A percentile compares a stretch with the other conserved stretches of the same genome.
phyloP scores from a whole-genome alignment of 2,113 vertebrate genomes.

The Kobus ellipsiprymnus region DNA sequence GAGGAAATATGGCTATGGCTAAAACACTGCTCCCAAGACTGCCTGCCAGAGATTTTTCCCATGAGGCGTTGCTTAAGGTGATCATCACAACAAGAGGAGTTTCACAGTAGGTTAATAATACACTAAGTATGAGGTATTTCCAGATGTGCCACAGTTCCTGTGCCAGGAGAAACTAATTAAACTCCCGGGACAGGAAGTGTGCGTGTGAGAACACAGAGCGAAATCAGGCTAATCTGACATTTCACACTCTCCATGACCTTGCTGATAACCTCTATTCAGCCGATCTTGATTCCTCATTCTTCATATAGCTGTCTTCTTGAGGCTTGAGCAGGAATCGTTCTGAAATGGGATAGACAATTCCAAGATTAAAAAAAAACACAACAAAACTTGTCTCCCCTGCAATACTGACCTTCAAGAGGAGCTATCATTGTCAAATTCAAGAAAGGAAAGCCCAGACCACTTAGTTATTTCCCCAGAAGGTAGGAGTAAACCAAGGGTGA shows the following conservation, averaged over 20 bases:
- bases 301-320: background rate
- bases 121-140: background rate
- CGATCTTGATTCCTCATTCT: background rate
- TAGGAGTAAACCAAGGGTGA: background rate
- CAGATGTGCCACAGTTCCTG: background rate
- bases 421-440: background rate
- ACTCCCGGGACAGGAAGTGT: background rate
- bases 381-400: background rate
- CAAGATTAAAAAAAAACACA: background rate
- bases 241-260: background rate
- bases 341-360: background rate
- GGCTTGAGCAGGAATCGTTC: background rate
- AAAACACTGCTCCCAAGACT: background rate
- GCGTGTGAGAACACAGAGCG: background rate
- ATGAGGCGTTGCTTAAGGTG: background rate
- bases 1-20: background rate
- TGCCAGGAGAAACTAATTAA: conserved; percentile 16
- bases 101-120: background rate
- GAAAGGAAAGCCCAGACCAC: background rate
- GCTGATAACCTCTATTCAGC: background rate
- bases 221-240: background rate
- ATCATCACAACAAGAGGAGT: background rate
- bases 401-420: background rate
- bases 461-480: background rate
- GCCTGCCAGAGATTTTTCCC: background rate